Base-by-base conservation (phyloP, 2,888 invertebrate species). In the Metacarcinus magister region DNA sequence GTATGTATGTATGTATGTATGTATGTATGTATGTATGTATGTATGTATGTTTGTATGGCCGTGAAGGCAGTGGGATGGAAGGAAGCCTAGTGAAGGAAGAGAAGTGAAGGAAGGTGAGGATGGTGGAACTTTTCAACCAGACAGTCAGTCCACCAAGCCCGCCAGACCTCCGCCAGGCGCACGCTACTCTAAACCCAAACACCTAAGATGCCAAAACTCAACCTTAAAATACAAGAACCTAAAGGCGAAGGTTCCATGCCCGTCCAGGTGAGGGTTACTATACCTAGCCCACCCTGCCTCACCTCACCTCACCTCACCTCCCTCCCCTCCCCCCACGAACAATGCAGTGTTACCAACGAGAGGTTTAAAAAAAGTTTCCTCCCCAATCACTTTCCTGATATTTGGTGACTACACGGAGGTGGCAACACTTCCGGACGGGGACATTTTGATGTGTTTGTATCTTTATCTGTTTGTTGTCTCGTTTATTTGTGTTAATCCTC, bases 321-420 rank as follows among this genome's bases (percentile, higher is more conserved):
- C 32, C 48, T n/a, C 60, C 44, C 54, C 91, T 60, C 19, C 28
- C 92, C 54, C n/a, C 92, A 23, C 60, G 60, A 60, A 92, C 92
- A 92, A 92, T 92, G 60, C 92, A 92, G 92, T 54, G 92, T 92
- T 92, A 92, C 92, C 92, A 92, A 54, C 92, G 60, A 28, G 48
- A 32, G 46, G 87, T 87, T 87, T 75, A 75, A 75, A 48, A 48
- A 92, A 92, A 48, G 39, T 19, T 32, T 92, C 60, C 44, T 39
- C 39, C 32, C 28, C 92, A 92, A 92, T 92, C 28, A 92, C 92
- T 92, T 92, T 92, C 32, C 60, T 19, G 46, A 48, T 23, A 60
- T 48, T 92, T 32, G 92, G 19, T n/a, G 60, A 75, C 60, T 28
- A 54, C 32, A 10, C 92, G 46, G 92, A 92, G 92, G 54, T 92